Evolutionary conservation across 2,113 vertebrate genomes (phyloP).

Genomic region (Mesitornis unicolor): DNA sequence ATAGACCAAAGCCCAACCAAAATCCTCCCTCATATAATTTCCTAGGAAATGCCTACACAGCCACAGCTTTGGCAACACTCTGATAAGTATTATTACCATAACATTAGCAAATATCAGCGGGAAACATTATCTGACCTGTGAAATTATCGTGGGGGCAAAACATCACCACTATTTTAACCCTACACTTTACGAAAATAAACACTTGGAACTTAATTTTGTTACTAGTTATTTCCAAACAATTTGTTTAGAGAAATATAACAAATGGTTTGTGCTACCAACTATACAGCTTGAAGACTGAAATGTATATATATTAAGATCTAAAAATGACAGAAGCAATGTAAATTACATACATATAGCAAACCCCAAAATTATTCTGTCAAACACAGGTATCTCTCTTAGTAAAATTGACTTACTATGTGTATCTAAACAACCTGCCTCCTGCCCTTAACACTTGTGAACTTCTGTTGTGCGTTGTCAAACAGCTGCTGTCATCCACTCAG

Average conservation of each 20-base stretch:
- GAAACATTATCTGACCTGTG: conserved; percentile 14
- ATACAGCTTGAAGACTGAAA: background rate
- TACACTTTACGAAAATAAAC: background rate
- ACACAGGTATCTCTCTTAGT: background rate
- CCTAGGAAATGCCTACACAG: conserved; percentile 43
- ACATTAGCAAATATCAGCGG: conserved; percentile 59
- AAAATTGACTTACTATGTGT: background rate
- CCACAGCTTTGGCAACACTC: conserved; percentile 23
- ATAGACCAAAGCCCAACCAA: background rate
- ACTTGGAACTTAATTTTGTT: background rate
- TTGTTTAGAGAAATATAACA: background rate
- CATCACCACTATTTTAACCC: conserved; percentile 1
- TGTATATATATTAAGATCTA: background rate
- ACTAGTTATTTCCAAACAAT: background rate
- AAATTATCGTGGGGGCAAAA: conserved; percentile 47
- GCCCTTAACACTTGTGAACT: background rate
- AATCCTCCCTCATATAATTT: background rate
- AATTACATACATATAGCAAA: background rate
- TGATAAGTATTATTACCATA: background rate
- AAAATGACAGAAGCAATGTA: background rate
- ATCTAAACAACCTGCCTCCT: background rate
- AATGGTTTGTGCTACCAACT: background rate
- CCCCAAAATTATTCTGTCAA: background rate
- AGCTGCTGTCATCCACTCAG: background rate
- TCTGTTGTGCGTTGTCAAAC: background rate